Evolutionary conservation across 2,797 vertebrate genomes (phyloP), one percentile per base, ranked within the genome.

Genomic region (Huso huso): DNA sequence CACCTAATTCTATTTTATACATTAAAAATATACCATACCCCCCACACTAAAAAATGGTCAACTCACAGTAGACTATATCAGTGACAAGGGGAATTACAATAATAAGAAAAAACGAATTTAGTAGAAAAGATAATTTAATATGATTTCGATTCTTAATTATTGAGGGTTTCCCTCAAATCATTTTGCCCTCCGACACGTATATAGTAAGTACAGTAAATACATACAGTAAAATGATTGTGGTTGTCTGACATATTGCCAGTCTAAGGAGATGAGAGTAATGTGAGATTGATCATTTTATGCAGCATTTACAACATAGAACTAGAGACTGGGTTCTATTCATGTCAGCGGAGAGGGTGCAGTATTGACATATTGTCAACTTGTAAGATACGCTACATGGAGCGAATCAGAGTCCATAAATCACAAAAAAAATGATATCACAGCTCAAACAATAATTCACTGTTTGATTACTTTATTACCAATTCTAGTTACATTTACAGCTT

Each of bases 261-360:
- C 66, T 71, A 51, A 61, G 11, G 69, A 67, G 69, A 67, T 71
- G 62, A 61, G 18, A 66, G 69, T 71, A 71, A 71, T 67, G 52
- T 67, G 69, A 71, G 69, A 71, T 60, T 64, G 67, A 71, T 67
- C 69, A 37, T 37, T 4, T 37, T 37, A 37, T 37, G 4, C 37
- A 37, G 37, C 37, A 37, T 37, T 37, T 37, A 37, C 37, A 15
- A 50, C 65, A 52, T 59, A 60, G 69, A 71, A 71, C 53, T 67
- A 66, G 69, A 71, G 66, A 66, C 48, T n/a, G 23, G 52, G 55
- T 50, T 51, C 48, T 18, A 37, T 37, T 59, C 55, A 59, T 57
- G 55, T 13, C 65, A 60, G 55, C 8, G n/a, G 6, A 15, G 55
- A 8, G 65, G 59, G 55, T 50, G 65, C 51, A 59, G 48, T 57